Conservation (phyloP, 1,140 invertebrate genomes). For the Zaprionus ghesquierei region DNA sequence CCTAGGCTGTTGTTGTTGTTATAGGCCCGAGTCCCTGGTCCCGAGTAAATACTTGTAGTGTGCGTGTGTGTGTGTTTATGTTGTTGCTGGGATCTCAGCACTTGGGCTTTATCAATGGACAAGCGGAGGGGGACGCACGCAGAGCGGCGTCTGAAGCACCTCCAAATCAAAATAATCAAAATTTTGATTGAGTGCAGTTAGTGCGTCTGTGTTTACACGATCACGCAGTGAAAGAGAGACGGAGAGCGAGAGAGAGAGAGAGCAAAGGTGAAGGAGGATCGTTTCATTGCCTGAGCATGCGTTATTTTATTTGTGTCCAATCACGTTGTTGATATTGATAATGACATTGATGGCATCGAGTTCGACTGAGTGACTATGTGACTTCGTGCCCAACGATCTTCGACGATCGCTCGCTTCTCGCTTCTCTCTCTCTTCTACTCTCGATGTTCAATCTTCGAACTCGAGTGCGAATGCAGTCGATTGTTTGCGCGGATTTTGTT, state of each 20-base stretch:
- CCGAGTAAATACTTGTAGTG: slow-evolving; percentile 46
- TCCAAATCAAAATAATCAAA: slow-evolving; percentile 79
- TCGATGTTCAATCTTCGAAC: slow-evolving; percentile 34
- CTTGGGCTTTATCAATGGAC: slow-evolving; percentile 60
- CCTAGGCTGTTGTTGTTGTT: slow-evolving; percentile 54
- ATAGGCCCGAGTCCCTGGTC: slow-evolving; percentile 48
- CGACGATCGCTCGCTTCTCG: slow-evolving; percentile 24
- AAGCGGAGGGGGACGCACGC: slow-evolving; percentile 14
- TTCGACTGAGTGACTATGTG: slow-evolving; percentile 73
- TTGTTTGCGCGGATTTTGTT: slow-evolving; percentile 73
- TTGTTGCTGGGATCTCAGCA: slow-evolving; percentile 27
- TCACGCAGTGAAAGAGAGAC: slow-evolving; percentile 20
- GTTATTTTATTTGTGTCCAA: slow-evolving; percentile 61
- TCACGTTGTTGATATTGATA: slow-evolving; percentile 82
- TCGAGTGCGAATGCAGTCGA: slow-evolving; percentile 77
- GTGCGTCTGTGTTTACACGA: slow-evolving; percentile 75
- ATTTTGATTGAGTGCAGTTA: slow-evolving; percentile 80
- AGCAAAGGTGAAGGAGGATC: slow-evolving; percentile 27
- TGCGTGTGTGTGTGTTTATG: slow-evolving; percentile 43
- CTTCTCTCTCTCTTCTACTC: background rate
- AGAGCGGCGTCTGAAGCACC: slow-evolving; percentile 61
- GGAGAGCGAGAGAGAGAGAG: background rate
- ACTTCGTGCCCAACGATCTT: slow-evolving; percentile 18
- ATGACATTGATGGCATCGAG: slow-evolving; percentile 80
- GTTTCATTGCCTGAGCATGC: slow-evolving; percentile 45